Evolutionary conservation across 53 echinoderm and acorn worm species (phyloP).

Genomic region (Luidia sarsii): DNA sequence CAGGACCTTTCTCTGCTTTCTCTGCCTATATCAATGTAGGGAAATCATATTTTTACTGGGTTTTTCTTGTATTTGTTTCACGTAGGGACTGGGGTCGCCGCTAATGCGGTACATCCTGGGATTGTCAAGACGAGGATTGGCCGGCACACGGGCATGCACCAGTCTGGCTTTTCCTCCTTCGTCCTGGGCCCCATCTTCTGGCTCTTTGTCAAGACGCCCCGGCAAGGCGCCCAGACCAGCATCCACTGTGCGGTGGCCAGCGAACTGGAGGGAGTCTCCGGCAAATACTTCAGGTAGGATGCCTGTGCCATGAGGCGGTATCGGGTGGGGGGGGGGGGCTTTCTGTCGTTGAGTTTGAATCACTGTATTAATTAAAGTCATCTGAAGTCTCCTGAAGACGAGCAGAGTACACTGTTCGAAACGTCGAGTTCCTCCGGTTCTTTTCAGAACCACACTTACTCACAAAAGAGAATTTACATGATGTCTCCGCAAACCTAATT

Average conservation of each 20-base stretch:
- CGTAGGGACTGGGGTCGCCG: constrained; percentile 85
- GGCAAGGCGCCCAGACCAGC: constrained; percentile 89
- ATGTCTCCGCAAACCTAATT: too few relatives aligned
- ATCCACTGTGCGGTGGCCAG: constrained; percentile 86
- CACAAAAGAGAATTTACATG: too few relatives aligned
- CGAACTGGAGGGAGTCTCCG: constrained; percentile 70
- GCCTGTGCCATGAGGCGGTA: too few relatives aligned
- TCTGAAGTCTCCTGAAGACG: too few relatives aligned
- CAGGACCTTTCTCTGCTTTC: too few relatives aligned
- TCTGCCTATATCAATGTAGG: neutral
- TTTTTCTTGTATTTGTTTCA: neutral
- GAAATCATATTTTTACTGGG: neutral
- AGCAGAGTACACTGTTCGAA: too few relatives aligned
- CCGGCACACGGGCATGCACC: constrained; percentile 81
- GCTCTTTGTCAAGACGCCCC: constrained; percentile 84
- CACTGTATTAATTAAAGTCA: too few relatives aligned
- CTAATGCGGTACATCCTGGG: constrained; percentile 89
- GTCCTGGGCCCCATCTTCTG: constrained; percentile 87
- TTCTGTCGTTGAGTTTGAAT: too few relatives aligned
- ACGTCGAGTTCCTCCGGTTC: too few relatives aligned
- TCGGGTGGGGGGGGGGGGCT: too few relatives aligned
- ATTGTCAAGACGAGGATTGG: constrained; percentile 86
- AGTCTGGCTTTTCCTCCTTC: constrained; percentile 79
- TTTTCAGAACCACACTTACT: too few relatives aligned
- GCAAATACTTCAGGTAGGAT: constrained; percentile 96